Conservation (phyloP, 92 coral and sea anemone species). For the Phenganax stokvisi region DNA sequence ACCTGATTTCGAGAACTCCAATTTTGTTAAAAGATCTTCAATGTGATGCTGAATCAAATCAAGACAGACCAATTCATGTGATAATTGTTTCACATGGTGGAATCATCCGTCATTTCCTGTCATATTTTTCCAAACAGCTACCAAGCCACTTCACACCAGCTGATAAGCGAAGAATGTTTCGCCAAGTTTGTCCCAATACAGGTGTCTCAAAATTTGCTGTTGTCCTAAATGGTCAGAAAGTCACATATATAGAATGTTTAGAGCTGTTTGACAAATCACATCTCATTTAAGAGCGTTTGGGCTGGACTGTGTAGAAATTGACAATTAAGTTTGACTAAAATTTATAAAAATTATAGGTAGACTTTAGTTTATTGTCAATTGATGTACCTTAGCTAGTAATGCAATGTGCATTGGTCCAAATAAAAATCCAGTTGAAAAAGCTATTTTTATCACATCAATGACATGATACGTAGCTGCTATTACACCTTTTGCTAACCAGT, state of each 20-base stretch:
- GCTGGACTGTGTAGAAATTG: too few relatives aligned
- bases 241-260: constrained; percentile 55
- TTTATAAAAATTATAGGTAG: too few relatives aligned
- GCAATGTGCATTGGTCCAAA: too few relatives aligned
- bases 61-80: constrained; percentile 47
- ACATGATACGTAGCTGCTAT: too few relatives aligned
- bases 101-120: constrained; percentile 57
- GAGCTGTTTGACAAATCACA: constrained; percentile 60
- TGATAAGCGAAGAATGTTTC: constrained; percentile 23
- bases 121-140: constrained; percentile 48
- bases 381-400: too few relatives aligned
- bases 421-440: too few relatives aligned
- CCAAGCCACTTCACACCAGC: constrained; percentile 29
- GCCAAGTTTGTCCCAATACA: constrained; percentile 60
- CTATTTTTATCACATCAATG: too few relatives aligned
- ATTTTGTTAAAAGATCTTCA: constrained; percentile 16
- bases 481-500: too few relatives aligned
- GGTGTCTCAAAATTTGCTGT: constrained; percentile 68
- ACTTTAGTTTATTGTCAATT: too few relatives aligned
- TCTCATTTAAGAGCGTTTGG: constrained; percentile 17
- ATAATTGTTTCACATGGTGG: constrained; percentile 80
- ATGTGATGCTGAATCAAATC: background rate
- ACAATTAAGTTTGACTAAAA: too few relatives aligned
- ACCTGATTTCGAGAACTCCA: background rate
- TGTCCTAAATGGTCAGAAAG: constrained; percentile 45